These are phyloP conservation scores for Gracilinanus agilis DNA, from an alignment of 2,113 vertebrate genomes.

Conservation along the genomic window DNA sequence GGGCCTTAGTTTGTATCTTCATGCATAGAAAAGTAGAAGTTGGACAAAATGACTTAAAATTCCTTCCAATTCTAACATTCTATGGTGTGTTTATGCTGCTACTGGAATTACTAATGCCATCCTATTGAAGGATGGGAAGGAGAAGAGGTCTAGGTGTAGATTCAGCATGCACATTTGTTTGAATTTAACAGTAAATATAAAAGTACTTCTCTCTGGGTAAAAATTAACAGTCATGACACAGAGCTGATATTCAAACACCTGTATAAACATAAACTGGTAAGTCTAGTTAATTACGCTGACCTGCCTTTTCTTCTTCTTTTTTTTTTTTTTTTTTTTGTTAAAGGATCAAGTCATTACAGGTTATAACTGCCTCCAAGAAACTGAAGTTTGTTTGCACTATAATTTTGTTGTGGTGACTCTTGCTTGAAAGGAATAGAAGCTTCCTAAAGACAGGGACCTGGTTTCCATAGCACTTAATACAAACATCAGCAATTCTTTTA, in stretches of 20 bases:
- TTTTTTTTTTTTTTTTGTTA: background rate
- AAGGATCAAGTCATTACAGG: constrained; percentile 4
- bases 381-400: background rate
- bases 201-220: background rate
- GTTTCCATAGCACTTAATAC: background rate
- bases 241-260: constrained; percentile 8
- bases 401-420: background rate
- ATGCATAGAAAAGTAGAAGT: background rate
- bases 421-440: background rate
- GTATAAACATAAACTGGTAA: constrained; percentile 6
- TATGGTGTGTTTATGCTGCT: background rate
- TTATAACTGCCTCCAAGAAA: background rate
- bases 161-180: background rate
- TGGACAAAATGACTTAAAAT: background rate
- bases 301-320: background rate
- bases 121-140: background rate
- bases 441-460: background rate
- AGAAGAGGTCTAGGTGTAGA: background rate
- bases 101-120: background rate
- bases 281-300: background rate
- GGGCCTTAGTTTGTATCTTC: background rate
- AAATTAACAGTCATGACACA: background rate
- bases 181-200: constrained; percentile 4
- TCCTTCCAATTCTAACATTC: background rate
- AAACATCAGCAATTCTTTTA: background rate